These are phyloP conservation scores for Myxocyprinus asiaticus DNA, from an alignment of 2,113 vertebrate genomes.

Conservation along the genomic window DNA sequence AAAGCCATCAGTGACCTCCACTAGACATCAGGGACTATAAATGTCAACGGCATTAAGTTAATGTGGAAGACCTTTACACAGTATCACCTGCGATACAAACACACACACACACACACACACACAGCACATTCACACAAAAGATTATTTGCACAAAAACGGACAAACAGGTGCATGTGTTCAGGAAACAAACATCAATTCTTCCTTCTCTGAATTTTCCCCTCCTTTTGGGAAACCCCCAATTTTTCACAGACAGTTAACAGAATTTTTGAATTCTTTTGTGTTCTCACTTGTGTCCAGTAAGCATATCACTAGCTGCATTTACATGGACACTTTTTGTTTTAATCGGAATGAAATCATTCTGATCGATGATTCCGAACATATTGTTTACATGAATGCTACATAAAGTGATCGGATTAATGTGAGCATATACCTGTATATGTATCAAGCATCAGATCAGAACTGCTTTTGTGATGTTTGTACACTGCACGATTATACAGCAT, in stretches of 20 bases:
- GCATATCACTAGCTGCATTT: not conserved
- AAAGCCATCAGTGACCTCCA: slow-evolving; percentile 36
- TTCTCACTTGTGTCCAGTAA: not conserved
- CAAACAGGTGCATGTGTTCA: slow-evolving; percentile 8
- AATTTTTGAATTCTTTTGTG: not conserved
- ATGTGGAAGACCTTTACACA: slow-evolving; percentile 34
- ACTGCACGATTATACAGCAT: too few species aligned
- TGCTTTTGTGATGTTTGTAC: too few species aligned
- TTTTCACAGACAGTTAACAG: not conserved
- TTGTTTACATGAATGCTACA: too few species aligned
- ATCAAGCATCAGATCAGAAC: too few species aligned
- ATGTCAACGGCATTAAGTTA: slow-evolving; percentile 35
- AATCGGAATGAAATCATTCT: too few species aligned
- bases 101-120: slow-evolving; percentile 34
- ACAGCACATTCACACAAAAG: slow-evolving; percentile 44
- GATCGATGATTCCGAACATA: too few species aligned
- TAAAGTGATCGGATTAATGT: too few species aligned
- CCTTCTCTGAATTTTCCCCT: not conserved
- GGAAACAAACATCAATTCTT: not conserved
- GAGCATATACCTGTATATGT: too few species aligned
- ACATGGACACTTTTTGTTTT: not conserved
- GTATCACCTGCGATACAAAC: slow-evolving; percentile 29
- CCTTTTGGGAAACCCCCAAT: slow-evolving; percentile 1
- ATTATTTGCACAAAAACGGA: slow-evolving; percentile 43
- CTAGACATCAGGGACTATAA: slow-evolving; percentile 28